Conservation (phyloP, 2,888 invertebrate species). For the Helobdella robusta region DNA sequence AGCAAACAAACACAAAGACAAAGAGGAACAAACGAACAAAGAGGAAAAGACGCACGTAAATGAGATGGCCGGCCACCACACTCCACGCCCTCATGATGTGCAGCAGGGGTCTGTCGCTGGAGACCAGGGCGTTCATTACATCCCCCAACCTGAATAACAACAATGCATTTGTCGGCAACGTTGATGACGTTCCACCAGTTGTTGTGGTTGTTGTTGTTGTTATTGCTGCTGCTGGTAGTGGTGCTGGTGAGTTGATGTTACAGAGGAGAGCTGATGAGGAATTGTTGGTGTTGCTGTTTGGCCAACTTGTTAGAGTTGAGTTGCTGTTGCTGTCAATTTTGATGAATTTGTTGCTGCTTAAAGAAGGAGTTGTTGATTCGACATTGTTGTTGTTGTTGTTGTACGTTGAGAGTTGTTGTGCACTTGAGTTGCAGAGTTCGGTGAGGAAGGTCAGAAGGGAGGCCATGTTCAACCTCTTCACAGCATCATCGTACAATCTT, state of each 20-base stretch:
- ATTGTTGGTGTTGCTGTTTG: too few relatives aligned
- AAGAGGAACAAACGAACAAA: neutral
- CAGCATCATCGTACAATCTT: conserved; percentile 78
- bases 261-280: too few relatives aligned
- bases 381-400: neutral
- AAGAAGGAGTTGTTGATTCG: too few relatives aligned
- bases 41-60: conserved; percentile 60
- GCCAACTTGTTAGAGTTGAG: too few relatives aligned
- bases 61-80: conserved; percentile 79
- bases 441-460: conserved; percentile 72
- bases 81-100: conserved; percentile 87
- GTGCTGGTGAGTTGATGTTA: too few relatives aligned
- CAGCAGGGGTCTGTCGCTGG: conserved; percentile 74
- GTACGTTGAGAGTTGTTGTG: conserved; percentile 59
- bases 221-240: too few relatives aligned
- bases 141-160: conserved; percentile 77
- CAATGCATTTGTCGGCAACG: conserved; percentile 43
- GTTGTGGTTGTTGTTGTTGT: too few relatives aligned
- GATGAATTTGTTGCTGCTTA: too few relatives aligned
- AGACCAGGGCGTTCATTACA: conserved; percentile 73
- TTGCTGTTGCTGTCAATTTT: too few relatives aligned
- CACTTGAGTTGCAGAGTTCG: conserved; percentile 74
- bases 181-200: neutral
- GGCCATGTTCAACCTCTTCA: conserved; percentile 72
- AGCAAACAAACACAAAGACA: neutral